Base-by-base conservation (phyloP, 2,888 invertebrate genomes). In the Eristalis arbustorum region DNA sequence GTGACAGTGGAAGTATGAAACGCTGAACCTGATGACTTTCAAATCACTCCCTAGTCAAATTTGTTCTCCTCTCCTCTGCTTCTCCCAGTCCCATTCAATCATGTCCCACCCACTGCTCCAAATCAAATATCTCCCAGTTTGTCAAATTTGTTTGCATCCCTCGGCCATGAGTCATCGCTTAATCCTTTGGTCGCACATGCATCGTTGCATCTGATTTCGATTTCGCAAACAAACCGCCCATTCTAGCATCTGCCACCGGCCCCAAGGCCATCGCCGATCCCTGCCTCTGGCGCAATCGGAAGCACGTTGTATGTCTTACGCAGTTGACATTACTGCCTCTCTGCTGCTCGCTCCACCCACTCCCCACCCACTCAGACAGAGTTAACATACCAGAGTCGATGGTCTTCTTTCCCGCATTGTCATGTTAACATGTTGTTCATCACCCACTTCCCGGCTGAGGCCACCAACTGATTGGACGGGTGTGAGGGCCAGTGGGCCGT, bases 381-480 rank as follows among this genome's bases (percentile, higher is more conserved):
- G 72, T 76, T 77, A 76, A 69, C 68, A 64, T 62, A 73, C 63
- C 81, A 68, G 77, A 71, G 59, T 57, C 63, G 68, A 69, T 77
- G 68, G 73, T 61, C 37, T 76, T 81, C 81, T 34, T 68, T 80
- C 63, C 84, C 81, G 76, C 76, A 85, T 76, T 81, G 72, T 77
- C 76, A 82, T 81, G 84, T 81, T 77, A 73, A 81, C 84, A 82
- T 73, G 63, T 28, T 85, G 76, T 77, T 77, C 81, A 61, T 85
- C 81, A 81, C 72, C 68, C 68, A 74, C 49, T 68, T 79, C 73
- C 73, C 56, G 37, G 56, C 11, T 18, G 18, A 49, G 49, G 49
- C 18, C 18, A 13, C 3, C 37, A 37, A 37, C 13, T 37, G 37
- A 37, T 37, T 11, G 49, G n/a, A n/a, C 5, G 49, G 5, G 49